Base-by-base conservation (phyloP, 2,113 vertebrate species). In the Equus przewalskii region DNA sequence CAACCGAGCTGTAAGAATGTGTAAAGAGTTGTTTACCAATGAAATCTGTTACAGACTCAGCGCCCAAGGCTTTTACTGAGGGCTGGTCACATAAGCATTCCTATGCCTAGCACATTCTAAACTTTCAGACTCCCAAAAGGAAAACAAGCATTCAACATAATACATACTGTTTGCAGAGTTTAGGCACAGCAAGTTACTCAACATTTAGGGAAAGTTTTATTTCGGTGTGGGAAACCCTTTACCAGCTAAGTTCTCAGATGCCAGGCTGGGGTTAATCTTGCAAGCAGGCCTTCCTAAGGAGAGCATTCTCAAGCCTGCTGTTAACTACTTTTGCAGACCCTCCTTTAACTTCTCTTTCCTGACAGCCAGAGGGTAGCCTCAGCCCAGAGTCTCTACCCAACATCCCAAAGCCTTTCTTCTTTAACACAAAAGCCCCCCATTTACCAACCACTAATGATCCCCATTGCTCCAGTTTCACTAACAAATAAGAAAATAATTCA, bases 401-500 rank as follows among this genome's bases (percentile, higher is more conserved):
- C n/a, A 65, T 46, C 33, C 18, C 30, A 36, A 78, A 79, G 15
- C 18, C 6, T 19, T n/a, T 46, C 46, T 85, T 85, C 8, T 67
- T 13, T 54, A 72, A 75, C 19, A 62, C 41, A 65, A 89, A 78
- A 65, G 44, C 3, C 21, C 19, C 5, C 28, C 49, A 67, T 58
- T 93, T 78, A 65, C 58, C n/a, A 76, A 76, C 21, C n/a, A 67
- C 28, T 79, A 67, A 79, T 67, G 64, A 70, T 18, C 51, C 22
- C 75, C 33, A 51, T 7, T 49, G 26, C 75, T 88, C 51, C 33
- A 80, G 22, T 36, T 87, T 79, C 81, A 54, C 70, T 89, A 41
- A 80, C 14, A 67, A 41, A n/a, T 78, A 76, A 69, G 92, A 87
- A 79, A n/a, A 87, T 60, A 79, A 60, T 79, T 79, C 73, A 79